Evolutionary conservation across 2,113 vertebrate genomes (phyloP).

Genomic region (Saguinus midas): DNA sequence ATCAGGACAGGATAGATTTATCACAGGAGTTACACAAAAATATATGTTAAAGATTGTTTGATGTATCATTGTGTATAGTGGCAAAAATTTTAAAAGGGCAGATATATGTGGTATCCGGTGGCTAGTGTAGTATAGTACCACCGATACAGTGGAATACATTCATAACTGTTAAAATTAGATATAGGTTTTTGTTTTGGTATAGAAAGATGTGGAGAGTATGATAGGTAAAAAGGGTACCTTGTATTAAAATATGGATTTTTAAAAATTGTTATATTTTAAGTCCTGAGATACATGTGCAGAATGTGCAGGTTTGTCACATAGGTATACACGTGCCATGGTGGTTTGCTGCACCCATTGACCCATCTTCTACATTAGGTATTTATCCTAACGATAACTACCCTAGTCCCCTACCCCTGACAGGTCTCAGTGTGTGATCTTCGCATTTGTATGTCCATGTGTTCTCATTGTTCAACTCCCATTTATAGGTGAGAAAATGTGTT

Average conservation of each 20-base stretch:
- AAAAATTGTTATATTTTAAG: no score
- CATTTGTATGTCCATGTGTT: no score
- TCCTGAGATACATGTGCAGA: no score
- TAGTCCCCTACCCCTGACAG: no score
- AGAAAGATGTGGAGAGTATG: neutral
- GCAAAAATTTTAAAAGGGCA: neutral
- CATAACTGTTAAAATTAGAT: neutral
- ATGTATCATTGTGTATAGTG: neutral
- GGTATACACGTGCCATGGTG: no score
- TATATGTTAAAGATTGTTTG: neutral
- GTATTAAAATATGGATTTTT: neutral
- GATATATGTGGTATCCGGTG: neutral
- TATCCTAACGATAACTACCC: no score
- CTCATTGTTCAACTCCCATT: no score
- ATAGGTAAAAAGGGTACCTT: neutral
- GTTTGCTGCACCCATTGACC: no score
- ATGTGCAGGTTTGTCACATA: no score
- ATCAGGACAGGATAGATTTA: neutral
- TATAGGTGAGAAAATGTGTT: no score
- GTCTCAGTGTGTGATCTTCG: no score
- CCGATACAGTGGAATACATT: neutral
- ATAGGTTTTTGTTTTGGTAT: neutral
- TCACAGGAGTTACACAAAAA: neutral
- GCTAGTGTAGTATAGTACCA: neutral
- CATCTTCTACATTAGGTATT: no score